Evolutionary conservation across 2,888 invertebrate species (phyloP).

Genomic region (Tholera decimalis): DNA sequence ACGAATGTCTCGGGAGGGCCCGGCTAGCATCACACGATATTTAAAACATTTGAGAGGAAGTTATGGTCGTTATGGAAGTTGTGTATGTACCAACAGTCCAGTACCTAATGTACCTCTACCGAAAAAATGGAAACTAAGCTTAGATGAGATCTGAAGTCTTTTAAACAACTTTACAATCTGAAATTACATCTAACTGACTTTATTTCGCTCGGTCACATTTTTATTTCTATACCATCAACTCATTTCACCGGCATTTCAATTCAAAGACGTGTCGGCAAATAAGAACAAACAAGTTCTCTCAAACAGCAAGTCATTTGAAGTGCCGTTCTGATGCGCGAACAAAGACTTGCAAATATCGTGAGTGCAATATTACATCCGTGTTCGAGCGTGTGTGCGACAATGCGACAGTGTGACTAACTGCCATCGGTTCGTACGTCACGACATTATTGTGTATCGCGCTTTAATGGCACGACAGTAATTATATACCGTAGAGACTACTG

Average conservation of each 20-base stretch:
- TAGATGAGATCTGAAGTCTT: neutral
- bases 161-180: neutral
- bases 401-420: neutral
- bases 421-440: neutral
- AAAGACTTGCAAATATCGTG: slow-evolving; percentile 39
- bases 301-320: slow-evolving; percentile 28
- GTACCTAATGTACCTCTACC: neutral
- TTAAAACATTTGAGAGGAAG: slow-evolving; percentile 32
- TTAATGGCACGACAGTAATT: neutral
- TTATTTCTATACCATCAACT: neutral
- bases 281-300: slow-evolving; percentile 15
- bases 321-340: slow-evolving; percentile 22
- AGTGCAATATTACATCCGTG: slow-evolving; percentile 12
- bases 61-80: slow-evolving; percentile 13
- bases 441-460: slow-evolving; percentile 8
- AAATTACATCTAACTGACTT: neutral
- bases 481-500: slow-evolving; percentile 2
- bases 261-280: slow-evolving; percentile 6
- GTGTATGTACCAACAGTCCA: too few species aligned
- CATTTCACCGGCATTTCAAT: neutral
- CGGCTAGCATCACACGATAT: slow-evolving; percentile 1
- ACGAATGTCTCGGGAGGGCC: slow-evolving; percentile 25
- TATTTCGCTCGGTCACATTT: too few species aligned
- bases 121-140: too few species aligned
- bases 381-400: neutral